Evolutionary conservation across 2,113 vertebrate species (phyloP), one percentile per base, ranked within the genome.

Genomic region (Austrofundulus limnaeus): DNA sequence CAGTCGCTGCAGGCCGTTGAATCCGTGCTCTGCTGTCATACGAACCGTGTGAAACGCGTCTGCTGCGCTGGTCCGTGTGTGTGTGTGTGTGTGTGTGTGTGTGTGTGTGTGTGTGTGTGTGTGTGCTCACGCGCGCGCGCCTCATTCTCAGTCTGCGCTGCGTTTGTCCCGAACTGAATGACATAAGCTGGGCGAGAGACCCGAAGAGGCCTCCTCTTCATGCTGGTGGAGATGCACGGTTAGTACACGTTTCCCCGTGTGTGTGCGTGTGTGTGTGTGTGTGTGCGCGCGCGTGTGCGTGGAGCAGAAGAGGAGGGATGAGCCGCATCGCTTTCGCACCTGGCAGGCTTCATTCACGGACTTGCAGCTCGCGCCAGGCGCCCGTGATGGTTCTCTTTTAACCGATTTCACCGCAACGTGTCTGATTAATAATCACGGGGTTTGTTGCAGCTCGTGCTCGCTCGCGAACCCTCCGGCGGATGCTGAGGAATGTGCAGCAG

Each of bases 401-500:
- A 34, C 8, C 5, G 31, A 9, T 10, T 34, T 2, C 6, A 5
- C 8, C 2, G 31, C n/a, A 10, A 34, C 31, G 8, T 34, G 1
- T 34, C 31, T 1, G 31, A 10, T 34, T 34, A 34, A 8, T 34
- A 34, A 34, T 34, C 31, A 69, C 20, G 39, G 61, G 53, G 54
- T 5, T 17, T 14, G 1, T 34, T 16, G 15, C 54, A 12, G 37
- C 48, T 16, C 42, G 13, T 12, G 5, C 20, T 41, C 23, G 15
- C 11, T 17, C 23, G 50, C 46, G 54, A 57, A 38, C 70, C 50
- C 63, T 16, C 46, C 53, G 39, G 20, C 66, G 82, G 78, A 77
- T 87, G 87, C 81, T 84, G 66, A 84, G 87, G 88, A 90, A 87
- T 85, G 85, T 82, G 77, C 72, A 65, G 67, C 68, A 66, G 54